phyloP scores from a whole-genome alignment of 2,113 vertebrate genomes.

The Ibidorhyncha struthersii region DNA sequence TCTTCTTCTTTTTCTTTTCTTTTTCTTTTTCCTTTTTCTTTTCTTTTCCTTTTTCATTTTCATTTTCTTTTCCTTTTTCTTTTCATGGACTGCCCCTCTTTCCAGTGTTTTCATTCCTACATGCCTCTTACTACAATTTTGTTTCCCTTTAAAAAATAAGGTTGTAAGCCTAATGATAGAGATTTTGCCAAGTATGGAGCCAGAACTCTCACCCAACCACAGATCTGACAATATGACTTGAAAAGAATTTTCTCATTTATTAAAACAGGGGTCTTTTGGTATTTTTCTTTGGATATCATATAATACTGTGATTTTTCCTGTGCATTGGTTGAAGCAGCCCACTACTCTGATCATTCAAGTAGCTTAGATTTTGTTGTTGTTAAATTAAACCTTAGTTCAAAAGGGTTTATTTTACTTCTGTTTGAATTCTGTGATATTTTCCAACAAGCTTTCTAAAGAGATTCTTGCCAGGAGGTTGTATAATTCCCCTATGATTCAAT shows the following conservation, averaged over 20 bases:
- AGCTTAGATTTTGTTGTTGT: background rate
- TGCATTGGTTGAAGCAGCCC: background rate
- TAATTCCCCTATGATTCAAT: constrained; percentile 18
- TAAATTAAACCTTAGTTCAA: background rate
- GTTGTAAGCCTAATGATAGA: background rate
- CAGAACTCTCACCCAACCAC: background rate
- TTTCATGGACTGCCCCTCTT: background rate
- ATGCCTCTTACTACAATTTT: background rate
- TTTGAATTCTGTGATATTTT: constrained; percentile 25
- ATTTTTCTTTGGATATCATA: background rate
- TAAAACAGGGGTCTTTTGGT: background rate
- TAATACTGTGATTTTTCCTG: background rate
- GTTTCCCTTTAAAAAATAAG: background rate
- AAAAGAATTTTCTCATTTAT: background rate
- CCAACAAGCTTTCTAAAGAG: background rate
- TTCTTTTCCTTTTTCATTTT: background rate
- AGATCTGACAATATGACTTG: background rate
- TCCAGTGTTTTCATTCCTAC: background rate
- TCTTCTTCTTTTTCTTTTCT: background rate
- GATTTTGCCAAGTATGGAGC: background rate
- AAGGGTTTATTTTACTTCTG: background rate
- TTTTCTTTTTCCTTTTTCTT: background rate
- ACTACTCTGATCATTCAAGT: background rate
- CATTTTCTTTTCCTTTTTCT: no score
- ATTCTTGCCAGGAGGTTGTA: constrained; percentile 19